phyloP scores from a whole-genome alignment of 1,140 invertebrate species.

The Anagrus nilaparvatae region DNA sequence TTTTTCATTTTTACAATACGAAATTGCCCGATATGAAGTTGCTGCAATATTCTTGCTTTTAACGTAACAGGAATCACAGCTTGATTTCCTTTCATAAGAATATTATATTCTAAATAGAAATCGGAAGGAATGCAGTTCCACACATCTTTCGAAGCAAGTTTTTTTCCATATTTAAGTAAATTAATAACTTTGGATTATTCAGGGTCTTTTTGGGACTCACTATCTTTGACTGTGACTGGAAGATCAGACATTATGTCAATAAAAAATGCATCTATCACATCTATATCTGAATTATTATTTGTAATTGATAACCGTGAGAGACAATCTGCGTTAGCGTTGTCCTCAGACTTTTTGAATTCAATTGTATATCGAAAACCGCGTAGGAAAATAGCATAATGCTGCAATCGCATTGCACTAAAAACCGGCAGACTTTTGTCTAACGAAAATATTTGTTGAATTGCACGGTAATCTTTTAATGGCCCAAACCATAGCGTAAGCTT shows the following conservation, averaged over 20 bases:
- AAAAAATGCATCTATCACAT: neutral
- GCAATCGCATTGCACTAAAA: slow-evolving; percentile 16
- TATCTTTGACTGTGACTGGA: neutral
- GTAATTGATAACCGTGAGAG: slow-evolving; percentile 17
- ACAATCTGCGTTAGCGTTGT: slow-evolving; percentile 21
- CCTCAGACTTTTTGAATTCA: slow-evolving; percentile 16
- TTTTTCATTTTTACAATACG: neutral
- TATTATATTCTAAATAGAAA: neutral
- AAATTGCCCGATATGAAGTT: neutral
- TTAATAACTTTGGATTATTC: neutral
- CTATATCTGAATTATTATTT: neutral
- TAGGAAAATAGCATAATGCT: slow-evolving; percentile 23
- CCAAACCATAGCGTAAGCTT: neutral
- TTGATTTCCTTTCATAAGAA: neutral
- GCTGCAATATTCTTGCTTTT: neutral
- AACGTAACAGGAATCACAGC: neutral
- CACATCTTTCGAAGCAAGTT: neutral
- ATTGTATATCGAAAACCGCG: slow-evolving; percentile 18
- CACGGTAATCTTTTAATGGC: neutral
- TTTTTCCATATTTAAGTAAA: neutral
- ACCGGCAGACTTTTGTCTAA: slow-evolving; percentile 19
- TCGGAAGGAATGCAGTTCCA: neutral
- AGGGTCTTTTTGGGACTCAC: neutral
- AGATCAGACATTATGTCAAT: slow-evolving; percentile 4
- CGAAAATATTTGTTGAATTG: slow-evolving; percentile 20